Evolutionary conservation across 2,113 vertebrate genomes (phyloP).

Genomic region (Sakesphorus luctuosus): DNA sequence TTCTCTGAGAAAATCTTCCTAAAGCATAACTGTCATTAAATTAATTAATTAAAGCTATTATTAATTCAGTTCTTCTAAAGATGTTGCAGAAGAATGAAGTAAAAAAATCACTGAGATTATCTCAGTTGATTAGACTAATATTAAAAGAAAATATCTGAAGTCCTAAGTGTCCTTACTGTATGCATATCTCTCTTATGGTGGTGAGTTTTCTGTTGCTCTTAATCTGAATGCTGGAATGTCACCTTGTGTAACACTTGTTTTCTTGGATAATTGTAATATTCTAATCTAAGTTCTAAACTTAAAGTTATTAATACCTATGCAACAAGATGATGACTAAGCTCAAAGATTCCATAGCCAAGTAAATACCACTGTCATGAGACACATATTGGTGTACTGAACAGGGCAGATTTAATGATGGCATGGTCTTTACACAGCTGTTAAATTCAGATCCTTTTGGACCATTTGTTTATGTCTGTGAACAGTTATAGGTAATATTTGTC

Average conservation of each 20-base stretch:
- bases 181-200: neutral
- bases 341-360: neutral
- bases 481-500: neutral
- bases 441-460: neutral
- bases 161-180: neutral
- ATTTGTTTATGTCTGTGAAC: neutral
- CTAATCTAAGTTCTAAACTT: neutral
- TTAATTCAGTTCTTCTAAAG: neutral
- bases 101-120: neutral
- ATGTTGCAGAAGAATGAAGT: neutral
- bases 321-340: neutral
- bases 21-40: neutral
- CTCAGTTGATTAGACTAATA: neutral
- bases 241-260: neutral
- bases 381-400: fast-evolving
- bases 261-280: neutral
- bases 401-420: neutral
- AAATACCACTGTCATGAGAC: neutral
- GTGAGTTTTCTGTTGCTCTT: neutral
- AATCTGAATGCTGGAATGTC: neutral
- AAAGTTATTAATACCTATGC: neutral
- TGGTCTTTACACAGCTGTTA: neutral
- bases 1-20: neutral
- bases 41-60: neutral
- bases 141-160: neutral